Base-by-base conservation (phyloP, 2,113 vertebrate species). In the Connochaetes taurinus region DNA sequence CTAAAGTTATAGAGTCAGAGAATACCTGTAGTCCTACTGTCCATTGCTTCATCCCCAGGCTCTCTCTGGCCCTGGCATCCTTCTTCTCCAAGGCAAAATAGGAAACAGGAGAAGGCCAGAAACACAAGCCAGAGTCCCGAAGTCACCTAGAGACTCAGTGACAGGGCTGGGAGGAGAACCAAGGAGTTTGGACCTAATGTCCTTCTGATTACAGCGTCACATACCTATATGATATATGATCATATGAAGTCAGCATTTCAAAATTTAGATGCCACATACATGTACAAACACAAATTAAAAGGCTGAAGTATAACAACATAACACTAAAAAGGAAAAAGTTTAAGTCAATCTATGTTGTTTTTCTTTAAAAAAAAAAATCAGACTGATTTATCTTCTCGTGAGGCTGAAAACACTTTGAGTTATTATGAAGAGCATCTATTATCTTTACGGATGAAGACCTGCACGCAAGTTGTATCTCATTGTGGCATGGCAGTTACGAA, bases 321-420 rank as follows among this genome's bases (percentile, higher is more conserved):
- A 45, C 89, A 33, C 50, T 55, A 89, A 88, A 74, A 53, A 78
- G 52, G 12, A n/a, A 88, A 82, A 95, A 25, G 6, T 85, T 36
- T 71, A 62, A 74, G 27, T 92, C 53, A 55, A 81, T 50, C 21
- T 60, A 11, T 85, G 55, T 87, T 86, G 57, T 88, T 82, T 27
- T 43, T 74, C 81, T 74, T 71, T 31, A 17, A 47, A 50, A 81
- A 60, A 76, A 45, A 81, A 29, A 95, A 96, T 93, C 93, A 98
- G 98, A 97, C 78, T 57, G 98, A 98, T 85, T 98, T 99, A 43
- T 98, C 97, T 7, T 95, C 90, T 31, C 55, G 40, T 1, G 94
- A 98, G 94, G 98, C 91, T 76, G 96, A 98, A 90, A 97, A 91
- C 60, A 98, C 90, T 0, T 82, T 98, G 85, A 67, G 33, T 8